A percentile compares a stretch with the other conserved stretches of the same genome.
Evolutionary conservation across 2,888 invertebrate species (phyloP).

Genomic region (Tachina lurida): DNA sequence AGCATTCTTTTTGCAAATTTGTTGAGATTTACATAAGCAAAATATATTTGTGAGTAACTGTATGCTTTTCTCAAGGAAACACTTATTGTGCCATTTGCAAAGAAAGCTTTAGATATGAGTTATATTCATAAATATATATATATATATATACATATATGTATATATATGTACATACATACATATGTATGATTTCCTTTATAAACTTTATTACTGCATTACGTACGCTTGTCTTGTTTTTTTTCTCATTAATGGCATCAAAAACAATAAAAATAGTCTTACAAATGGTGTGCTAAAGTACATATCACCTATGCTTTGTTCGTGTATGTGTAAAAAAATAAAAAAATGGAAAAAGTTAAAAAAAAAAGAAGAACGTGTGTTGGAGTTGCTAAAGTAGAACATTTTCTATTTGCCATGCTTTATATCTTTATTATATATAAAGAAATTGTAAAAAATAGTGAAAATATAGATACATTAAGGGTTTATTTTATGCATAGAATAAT

Average conservation of each 20-base stretch:
- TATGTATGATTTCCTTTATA: conserved; percentile 9
- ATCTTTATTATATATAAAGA: conserved; percentile 9
- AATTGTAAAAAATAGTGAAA: conserved; percentile 21
- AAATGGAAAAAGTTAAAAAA: conserved; percentile 15
- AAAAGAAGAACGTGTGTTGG: conserved; percentile 16
- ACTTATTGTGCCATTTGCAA: no score
- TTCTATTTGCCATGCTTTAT: conserved; percentile 37
- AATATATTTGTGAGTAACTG: no score
- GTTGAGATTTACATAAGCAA: no score
- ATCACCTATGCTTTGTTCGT: not conserved
- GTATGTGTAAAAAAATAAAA: conserved; percentile 15
- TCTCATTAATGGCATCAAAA: conserved; percentile 46
- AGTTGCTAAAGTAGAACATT: conserved; percentile 44
- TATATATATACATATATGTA: no score
- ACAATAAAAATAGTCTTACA: conserved; percentile 27
- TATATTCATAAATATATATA: no score
- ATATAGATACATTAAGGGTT: conserved; percentile 34
- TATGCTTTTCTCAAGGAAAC: no score
- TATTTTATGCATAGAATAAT: conserved; percentile 30
- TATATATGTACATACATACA: no score
- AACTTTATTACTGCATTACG: conserved; percentile 18
- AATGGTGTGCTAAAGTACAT: conserved; percentile 3
- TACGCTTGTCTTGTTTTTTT: not conserved
- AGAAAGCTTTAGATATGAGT: no score
- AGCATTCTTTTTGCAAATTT: no score